These are phyloP conservation scores for Centruroides sculpturatus DNA, from an alignment of 1,140 invertebrate genomes.

Conservation along the genomic window DNA sequence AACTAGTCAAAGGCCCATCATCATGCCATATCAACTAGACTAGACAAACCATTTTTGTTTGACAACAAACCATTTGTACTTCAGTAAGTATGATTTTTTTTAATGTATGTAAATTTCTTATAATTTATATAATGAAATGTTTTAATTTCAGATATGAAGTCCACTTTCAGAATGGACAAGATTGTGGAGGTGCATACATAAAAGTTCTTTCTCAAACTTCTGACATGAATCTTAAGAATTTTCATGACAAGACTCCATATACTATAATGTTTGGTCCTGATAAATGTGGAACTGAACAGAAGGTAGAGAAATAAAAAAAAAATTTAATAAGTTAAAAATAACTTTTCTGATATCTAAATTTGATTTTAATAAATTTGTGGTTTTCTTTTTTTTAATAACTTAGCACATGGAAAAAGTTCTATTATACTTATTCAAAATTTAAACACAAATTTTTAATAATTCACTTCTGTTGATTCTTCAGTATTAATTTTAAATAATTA, in stretches of 20 bases:
- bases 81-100: conserved; percentile 51
- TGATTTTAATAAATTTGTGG: too few relatives aligned
- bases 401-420: too few relatives aligned
- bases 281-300: conserved; percentile 92
- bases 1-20: conserved; percentile 77
- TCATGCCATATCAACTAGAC: conserved; percentile 74
- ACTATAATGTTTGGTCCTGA: conserved; percentile 99
- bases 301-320: conserved; percentile 37
- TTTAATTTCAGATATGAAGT: conserved; percentile 36
- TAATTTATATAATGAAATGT: not conserved
- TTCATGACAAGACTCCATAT: conserved; percentile 92
- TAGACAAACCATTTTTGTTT: conserved; percentile 73
- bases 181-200: conserved; percentile 95
- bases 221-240: conserved; percentile 54
- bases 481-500: too few relatives aligned
- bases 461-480: too few relatives aligned
- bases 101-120: not conserved
- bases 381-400: too few relatives aligned
- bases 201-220: conserved; percentile 59
- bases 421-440: too few relatives aligned
- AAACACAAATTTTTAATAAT: too few relatives aligned
- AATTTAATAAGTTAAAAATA: too few relatives aligned
- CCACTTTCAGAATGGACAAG: conserved; percentile 77
- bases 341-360: too few relatives aligned
- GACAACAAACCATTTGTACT: conserved; percentile 71